Conservation (phyloP, 2,888 invertebrate species). For the Sycophila texana region DNA sequence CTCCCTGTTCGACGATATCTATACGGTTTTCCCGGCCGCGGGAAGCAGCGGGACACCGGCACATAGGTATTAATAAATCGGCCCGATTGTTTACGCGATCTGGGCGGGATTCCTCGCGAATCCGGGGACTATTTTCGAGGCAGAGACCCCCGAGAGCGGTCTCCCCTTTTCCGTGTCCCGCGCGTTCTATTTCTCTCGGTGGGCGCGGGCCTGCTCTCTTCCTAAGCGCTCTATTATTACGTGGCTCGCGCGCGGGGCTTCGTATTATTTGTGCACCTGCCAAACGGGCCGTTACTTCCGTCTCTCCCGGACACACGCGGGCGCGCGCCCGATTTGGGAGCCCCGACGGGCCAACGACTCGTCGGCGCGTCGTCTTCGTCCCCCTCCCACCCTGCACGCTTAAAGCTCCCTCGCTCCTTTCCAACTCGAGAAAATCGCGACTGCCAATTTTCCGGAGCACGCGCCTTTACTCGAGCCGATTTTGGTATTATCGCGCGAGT, state of each 20-base stretch:
- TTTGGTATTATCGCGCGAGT: too few relatives aligned
- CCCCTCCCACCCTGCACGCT: background rate
- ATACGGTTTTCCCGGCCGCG: too few relatives aligned
- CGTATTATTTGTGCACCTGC: slow-evolving; percentile 62
- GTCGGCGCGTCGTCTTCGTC: background rate
- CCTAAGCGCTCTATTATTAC: slow-evolving; percentile 50
- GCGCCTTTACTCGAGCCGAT: too few relatives aligned
- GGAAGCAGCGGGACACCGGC: background rate
- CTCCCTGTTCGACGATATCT: background rate
- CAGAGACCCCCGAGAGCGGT: background rate
- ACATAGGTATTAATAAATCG: background rate
- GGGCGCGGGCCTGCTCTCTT: slow-evolving; percentile 49
- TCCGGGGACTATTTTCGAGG: slow-evolving; percentile 3
- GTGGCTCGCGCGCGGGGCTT: slow-evolving; percentile 18
- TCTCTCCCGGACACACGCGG: slow-evolving; percentile 34
- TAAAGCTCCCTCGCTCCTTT: background rate
- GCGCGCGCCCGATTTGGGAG: slow-evolving; percentile 54
- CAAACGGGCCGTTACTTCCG: slow-evolving; percentile 62
- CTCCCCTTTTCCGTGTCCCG: slow-evolving; percentile 5
- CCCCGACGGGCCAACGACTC: slow-evolving; percentile 34
- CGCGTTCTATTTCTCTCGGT: slow-evolving; percentile 60
- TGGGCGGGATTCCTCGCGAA: background rate
- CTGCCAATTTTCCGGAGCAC: slow-evolving; percentile 10
- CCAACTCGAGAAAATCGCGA: background rate
- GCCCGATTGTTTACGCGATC: slow-evolving; percentile 4